Conservation (phyloP, 2,113 vertebrate genomes). For the Sceloporus undulatus region DNA sequence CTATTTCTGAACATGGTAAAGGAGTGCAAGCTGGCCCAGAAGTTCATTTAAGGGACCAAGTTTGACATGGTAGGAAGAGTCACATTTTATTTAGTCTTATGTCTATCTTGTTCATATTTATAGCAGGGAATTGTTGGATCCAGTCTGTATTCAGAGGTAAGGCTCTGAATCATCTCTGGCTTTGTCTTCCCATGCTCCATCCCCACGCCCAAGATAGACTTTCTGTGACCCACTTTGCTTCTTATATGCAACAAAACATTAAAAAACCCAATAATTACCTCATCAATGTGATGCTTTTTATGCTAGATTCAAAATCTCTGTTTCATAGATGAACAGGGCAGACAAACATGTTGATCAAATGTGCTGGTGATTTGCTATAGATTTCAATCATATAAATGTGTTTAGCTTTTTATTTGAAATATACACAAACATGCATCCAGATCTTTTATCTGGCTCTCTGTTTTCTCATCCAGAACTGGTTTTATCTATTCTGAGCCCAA, state of each 20-base stretch:
- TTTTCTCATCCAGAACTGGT: neutral
- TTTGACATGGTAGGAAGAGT: neutral
- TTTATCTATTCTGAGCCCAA: neutral
- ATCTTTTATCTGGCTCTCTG: neutral
- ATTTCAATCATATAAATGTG: no score
- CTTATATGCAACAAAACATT: neutral
- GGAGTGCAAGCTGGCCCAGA: no score
- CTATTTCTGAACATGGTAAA: neutral
- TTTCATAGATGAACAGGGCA: neutral
- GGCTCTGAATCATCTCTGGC: neutral
- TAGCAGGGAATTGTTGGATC: no score
- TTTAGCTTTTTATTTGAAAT: no score
- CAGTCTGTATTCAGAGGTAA: neutral
- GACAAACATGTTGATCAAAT: no score
- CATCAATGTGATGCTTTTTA: neutral
- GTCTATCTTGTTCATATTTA: neutral
- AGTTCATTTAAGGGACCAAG: neutral
- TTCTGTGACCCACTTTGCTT: neutral
- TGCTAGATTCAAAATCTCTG: neutral
- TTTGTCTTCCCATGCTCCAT: no score
- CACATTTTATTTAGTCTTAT: neutral
- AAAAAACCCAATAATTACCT: neutral
- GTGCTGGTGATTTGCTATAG: neutral
- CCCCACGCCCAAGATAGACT: neutral
- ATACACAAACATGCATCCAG: no score